These are phyloP conservation scores for Hephaestus fuliginosus DNA, from an alignment of 2,797 vertebrate genomes.

Conservation along the genomic window DNA sequence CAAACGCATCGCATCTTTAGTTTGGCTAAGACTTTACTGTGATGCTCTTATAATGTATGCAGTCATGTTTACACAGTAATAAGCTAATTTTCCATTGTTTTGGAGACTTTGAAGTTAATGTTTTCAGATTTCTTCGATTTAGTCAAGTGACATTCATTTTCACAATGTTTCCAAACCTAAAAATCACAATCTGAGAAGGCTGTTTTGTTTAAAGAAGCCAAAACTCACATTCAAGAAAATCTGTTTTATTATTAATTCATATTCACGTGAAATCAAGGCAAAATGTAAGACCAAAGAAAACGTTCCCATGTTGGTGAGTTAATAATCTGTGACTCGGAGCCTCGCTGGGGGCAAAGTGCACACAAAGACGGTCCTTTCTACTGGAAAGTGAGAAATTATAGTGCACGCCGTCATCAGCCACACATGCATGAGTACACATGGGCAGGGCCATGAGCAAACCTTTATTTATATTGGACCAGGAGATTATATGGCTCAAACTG, in stretches of 20 bases:
- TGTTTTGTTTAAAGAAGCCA: too few species aligned
- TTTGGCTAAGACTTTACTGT: neutral
- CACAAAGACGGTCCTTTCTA: slow-evolving; percentile 1
- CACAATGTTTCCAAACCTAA: neutral
- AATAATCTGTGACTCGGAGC: slow-evolving; percentile 50
- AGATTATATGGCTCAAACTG: slow-evolving; percentile 39
- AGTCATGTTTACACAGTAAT: neutral
- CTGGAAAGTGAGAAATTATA: slow-evolving; percentile 45
- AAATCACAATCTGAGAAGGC: neutral
- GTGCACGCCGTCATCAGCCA: neutral
- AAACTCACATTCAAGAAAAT: neutral
- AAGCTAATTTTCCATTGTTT: neutral
- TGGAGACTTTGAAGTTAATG: neutral
- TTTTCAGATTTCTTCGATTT: neutral
- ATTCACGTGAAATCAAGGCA: neutral
- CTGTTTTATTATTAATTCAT: neutral
- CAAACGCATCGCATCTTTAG: too few species aligned
- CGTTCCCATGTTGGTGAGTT: slow-evolving; percentile 27
- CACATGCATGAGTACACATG: slow-evolving; percentile 55
- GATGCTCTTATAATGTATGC: neutral
- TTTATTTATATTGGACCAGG: slow-evolving; percentile 59
- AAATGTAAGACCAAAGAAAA: neutral
- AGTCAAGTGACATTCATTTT: neutral
- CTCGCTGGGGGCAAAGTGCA: slow-evolving; percentile 59
- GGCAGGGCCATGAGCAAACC: slow-evolving; percentile 58